phyloP scores from a whole-genome alignment of 2,888 invertebrate genomes.

The Ferrisia virgata region DNA sequence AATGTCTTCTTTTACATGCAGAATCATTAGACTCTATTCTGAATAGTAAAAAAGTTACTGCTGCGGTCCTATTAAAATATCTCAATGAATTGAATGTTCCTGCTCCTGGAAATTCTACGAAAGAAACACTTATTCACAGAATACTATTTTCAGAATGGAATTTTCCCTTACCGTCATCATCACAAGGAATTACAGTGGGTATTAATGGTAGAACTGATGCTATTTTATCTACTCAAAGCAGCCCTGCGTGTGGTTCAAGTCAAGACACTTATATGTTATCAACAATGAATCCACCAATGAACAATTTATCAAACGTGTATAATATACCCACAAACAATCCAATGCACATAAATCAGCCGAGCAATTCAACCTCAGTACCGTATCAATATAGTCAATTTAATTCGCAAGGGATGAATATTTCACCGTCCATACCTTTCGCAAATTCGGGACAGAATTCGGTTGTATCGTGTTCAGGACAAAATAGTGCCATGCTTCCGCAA shows the following conservation, averaged over 20 bases:
- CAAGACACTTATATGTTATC: not conserved
- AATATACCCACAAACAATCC: not conserved
- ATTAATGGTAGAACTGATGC: not conserved
- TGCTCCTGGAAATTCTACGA: conserved; percentile 2
- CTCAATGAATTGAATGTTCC: not conserved
- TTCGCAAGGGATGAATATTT: not conserved
- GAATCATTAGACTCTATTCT: not conserved
- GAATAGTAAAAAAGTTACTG: not conserved
- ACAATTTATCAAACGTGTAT: not conserved
- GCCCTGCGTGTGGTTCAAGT: not conserved
- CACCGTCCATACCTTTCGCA: not conserved
- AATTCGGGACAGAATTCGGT: not conserved
- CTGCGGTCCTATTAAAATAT: not conserved
- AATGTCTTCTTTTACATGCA: conserved; percentile 12
- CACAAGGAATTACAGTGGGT: not conserved
- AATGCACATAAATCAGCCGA: not conserved
- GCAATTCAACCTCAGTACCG: not conserved
- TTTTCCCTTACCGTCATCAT: not conserved
- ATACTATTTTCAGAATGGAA: conserved; percentile 20
- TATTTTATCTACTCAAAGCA: not conserved
- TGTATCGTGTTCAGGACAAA: not conserved
- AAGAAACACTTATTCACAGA: conserved; percentile 20
- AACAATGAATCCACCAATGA: not conserved
- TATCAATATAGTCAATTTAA: not conserved
- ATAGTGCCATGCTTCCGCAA: not conserved